Percentiles rank a stretch among this genome's conserved stretches.
Evolutionary conservation across 2,888 invertebrate genomes (phyloP).

Genomic region (Drosophila conformis): DNA sequence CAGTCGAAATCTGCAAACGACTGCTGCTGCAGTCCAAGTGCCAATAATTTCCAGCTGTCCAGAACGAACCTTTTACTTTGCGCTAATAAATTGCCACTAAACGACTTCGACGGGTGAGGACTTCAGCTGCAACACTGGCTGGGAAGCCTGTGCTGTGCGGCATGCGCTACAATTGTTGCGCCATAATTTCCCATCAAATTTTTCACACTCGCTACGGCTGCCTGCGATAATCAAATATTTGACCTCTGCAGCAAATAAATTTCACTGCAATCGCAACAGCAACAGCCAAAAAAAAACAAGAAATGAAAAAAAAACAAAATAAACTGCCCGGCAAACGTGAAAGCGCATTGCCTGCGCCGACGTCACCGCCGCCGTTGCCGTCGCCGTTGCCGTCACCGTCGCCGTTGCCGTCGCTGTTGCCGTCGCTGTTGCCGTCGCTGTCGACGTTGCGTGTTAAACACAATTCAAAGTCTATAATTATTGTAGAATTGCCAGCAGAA

Average conservation of each 20-base stretch:
- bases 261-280: conserved; percentile 73
- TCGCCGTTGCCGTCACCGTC: conserved; percentile 53
- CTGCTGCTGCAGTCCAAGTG: conserved; percentile 62
- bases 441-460: conserved; percentile 83
- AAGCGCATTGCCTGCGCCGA: conserved; percentile 62
- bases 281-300: conserved; percentile 32
- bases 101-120: conserved; percentile 59
- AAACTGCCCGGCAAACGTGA: conserved; percentile 67
- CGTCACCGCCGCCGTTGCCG: conserved; percentile 57
- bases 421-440: conserved; percentile 46
- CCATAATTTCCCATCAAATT: conserved; percentile 81
- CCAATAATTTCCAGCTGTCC: conserved; percentile 70
- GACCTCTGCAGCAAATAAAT: conserved; percentile 82
- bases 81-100: conserved; percentile 76
- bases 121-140: conserved; percentile 1
- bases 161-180: conserved; percentile 75
- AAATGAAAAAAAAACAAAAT: conserved; percentile 16
- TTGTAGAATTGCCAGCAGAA: conserved; percentile 82
- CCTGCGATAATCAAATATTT: conserved; percentile 82
- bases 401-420: conserved; percentile 72
- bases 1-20: conserved; percentile 35
- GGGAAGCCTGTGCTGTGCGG: conserved; percentile 20
- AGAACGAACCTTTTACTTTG: conserved; percentile 76
- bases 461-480: conserved; percentile 84
- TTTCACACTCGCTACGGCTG: conserved; percentile 74